A percentile compares a stretch with the other conserved stretches of the same genome.
phyloP scores from a whole-genome alignment of 2,113 vertebrate genomes.

The Ascaphus truei region DNA sequence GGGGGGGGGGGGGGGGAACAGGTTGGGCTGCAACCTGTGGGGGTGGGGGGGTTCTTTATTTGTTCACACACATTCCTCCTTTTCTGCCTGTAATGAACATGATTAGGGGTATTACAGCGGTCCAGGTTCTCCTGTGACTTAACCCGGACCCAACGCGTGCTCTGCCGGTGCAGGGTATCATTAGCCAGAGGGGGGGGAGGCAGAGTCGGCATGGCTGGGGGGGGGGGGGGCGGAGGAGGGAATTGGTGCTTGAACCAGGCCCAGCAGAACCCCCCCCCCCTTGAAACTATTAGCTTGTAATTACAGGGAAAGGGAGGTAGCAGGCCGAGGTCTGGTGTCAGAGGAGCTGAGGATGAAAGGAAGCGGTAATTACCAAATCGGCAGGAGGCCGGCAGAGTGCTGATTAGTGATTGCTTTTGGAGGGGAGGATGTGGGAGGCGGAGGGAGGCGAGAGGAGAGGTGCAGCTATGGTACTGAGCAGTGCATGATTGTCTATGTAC shows the following conservation, averaged over 20 bases:
- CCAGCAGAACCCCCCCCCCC: constrained; percentile 53
- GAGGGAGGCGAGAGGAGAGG: constrained; percentile 19
- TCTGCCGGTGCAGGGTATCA: constrained; percentile 44
- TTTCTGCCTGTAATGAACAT: constrained; percentile 41
- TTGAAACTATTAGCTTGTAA: constrained; percentile 68
- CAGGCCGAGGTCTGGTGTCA: constrained; percentile 56
- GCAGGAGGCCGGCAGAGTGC: constrained; percentile 51
- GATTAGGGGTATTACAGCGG: constrained; percentile 41
- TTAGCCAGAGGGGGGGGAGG: constrained; percentile 44
- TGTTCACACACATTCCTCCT: constrained; percentile 46
- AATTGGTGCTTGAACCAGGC: constrained; percentile 52
- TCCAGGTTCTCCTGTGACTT: constrained; percentile 24
- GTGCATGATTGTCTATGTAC: constrained; percentile 14
- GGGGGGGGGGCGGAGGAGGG: constrained; percentile 23
- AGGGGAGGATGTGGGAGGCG: constrained; percentile 30
- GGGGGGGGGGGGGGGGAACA: too few relatives aligned
- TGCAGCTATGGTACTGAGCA: neutral
- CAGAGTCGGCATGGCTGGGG: constrained; percentile 37
- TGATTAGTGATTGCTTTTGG: constrained; percentile 56
- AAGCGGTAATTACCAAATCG: constrained; percentile 62
- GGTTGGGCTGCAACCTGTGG: too few relatives aligned
- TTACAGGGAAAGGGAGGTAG: constrained; percentile 62
- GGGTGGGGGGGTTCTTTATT: constrained; percentile 32
- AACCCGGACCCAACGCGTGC: constrained; percentile 39
- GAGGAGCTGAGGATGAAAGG: constrained; percentile 57